Base-by-base conservation (phyloP, 1,140 invertebrate species). In the Radopholus similis region DNA sequence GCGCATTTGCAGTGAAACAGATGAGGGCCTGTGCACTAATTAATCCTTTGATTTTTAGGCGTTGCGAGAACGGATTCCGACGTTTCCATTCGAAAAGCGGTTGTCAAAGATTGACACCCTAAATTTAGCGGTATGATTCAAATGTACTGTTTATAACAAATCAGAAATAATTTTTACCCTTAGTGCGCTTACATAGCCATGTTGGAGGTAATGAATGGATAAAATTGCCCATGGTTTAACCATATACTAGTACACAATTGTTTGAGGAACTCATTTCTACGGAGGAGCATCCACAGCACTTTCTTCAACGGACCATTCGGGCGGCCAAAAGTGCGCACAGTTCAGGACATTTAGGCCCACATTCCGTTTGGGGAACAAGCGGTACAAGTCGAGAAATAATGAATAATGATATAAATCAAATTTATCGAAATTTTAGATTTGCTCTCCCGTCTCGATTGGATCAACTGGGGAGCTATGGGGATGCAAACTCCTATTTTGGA, bases 41-140 rank as follows among this genome's bases (percentile, higher is more conserved):
- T 28, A 18, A 13, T 49, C 21, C 53, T 11, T 15, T 32, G 21
- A 38, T 40, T 57, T 82, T 69, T 51, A 86, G 76, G 84, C 84
- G 64, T 80, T 86, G 0, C 77, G 85, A 8, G 72, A 76, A 64
- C 92, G 96, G 84, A 94, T 97, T 11, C 95, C 95, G 26, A 98
- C 95, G 1, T 98, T 99, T 83, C 95, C 95, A 0, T 98, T 97
- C 79, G 95, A 98, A 83, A 97, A 97, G 82, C 87, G 95, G 0
- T 87, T 98, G 0, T 97, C 95, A 0, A 90, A 95, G 77, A 97
- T 98, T 75, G 95, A 98, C 85, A 97, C 95, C 0, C 85, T 98
- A 0, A 88, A 94, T 0, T 84, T 98, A 74, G 95, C 95, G 8
- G 97, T 97, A 47, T 40, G n/a, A 26, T 49, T 40, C 18, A 47